A percentile compares a stretch with the other conserved stretches of the same genome.
These are phyloP conservation scores for Hyles lineata DNA, from an alignment of 2,888 invertebrate species.

Conservation along the genomic window DNA sequence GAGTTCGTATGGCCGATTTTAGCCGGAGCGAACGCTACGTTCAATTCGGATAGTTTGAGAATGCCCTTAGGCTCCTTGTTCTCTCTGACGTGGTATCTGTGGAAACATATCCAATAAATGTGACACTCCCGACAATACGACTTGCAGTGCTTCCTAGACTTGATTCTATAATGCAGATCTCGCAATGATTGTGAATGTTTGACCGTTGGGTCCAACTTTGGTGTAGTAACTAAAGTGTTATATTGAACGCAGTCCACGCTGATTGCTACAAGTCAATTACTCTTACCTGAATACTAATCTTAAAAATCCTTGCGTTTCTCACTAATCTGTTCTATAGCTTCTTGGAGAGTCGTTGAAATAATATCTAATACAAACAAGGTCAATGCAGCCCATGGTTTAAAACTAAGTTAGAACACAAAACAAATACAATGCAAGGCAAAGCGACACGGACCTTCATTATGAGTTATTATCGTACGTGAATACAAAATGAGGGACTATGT, in stretches of 20 bases:
- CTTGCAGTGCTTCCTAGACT: conserved; percentile 9
- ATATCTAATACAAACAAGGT: background rate
- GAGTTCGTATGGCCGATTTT: conserved; percentile 93
- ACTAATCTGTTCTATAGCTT: background rate
- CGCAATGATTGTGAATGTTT: background rate
- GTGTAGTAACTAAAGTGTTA: conserved; percentile 5
- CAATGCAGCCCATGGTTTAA: conserved; percentile 5
- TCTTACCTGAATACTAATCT: conserved; percentile 6
- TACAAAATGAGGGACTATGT: conserved; percentile 21
- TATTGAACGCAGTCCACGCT: background rate
- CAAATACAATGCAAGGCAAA: conserved; percentile 26
- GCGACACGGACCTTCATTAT: conserved; percentile 25
- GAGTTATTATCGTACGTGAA: conserved; percentile 19
- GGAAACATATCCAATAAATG: conserved; percentile 30
- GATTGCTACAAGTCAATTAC: conserved; percentile 7
- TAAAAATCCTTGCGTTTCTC: background rate
- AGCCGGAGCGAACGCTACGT: conserved; percentile 92
- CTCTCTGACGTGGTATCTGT: conserved; percentile 88
- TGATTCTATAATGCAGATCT: conserved; percentile 6
- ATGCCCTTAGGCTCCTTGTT: conserved; percentile 93
- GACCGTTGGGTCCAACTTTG: conserved; percentile 28
- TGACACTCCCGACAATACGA: background rate
- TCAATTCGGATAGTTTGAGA: conserved; percentile 91
- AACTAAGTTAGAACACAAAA: conserved; percentile 22
- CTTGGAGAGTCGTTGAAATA: background rate